phyloP scores from a whole-genome alignment of 2,113 vertebrate genomes.

The Blennius ocellaris region DNA sequence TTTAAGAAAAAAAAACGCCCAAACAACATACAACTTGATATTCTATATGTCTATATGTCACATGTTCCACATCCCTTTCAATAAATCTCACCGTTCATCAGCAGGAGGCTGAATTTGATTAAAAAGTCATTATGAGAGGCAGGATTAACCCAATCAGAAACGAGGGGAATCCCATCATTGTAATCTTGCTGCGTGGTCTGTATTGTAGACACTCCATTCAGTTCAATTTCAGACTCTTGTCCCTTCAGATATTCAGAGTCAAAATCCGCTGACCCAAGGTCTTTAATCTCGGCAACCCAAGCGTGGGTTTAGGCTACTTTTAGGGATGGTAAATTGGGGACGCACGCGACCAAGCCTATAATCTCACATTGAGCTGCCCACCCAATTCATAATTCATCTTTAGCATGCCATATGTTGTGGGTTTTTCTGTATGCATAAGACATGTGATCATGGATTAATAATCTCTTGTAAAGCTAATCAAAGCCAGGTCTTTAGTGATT shows the following conservation, averaged over 20 bases:
- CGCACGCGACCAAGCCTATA: constrained; percentile 50
- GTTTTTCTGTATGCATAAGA: constrained; percentile 22
- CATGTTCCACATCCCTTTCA: neutral
- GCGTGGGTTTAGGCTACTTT: constrained; percentile 59
- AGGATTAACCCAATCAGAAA: constrained; percentile 73
- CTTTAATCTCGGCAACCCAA: constrained; percentile 58
- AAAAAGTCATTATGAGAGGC: constrained; percentile 44
- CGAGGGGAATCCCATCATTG: constrained; percentile 61
- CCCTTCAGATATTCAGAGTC: constrained; percentile 31
- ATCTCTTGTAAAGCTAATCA: constrained; percentile 68
- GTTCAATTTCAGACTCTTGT: constrained; percentile 29
- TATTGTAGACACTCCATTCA: constrained; percentile 50
- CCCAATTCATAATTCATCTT: constrained; percentile 71
- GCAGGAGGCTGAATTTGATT: constrained; percentile 41
- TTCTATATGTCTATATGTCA: too few species aligned
- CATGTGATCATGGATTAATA: constrained; percentile 54
- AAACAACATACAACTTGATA: too few species aligned
- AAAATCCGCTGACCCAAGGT: constrained; percentile 59
- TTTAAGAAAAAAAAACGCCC: too few species aligned
- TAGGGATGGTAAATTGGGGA: constrained; percentile 42
- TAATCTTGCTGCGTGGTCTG: constrained; percentile 49
- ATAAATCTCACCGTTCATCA: constrained; percentile 25
- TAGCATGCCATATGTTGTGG: constrained; percentile 66
- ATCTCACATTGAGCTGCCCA: constrained; percentile 59
- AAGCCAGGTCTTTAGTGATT: constrained; percentile 40